Base-by-base conservation (phyloP, 2,113 vertebrate genomes). In the Pituophis catenifer region DNA sequence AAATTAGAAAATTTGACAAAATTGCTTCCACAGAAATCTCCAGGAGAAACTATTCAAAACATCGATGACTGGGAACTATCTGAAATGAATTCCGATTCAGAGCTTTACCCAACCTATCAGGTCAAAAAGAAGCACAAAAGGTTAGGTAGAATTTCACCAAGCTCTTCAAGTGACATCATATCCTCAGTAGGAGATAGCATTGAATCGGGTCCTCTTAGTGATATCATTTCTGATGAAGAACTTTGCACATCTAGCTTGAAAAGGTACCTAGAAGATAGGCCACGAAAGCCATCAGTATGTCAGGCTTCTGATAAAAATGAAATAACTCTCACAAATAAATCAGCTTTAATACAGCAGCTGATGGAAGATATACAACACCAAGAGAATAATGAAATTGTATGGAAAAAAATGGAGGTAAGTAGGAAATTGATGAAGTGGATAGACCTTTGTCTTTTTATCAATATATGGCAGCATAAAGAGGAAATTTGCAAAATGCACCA, bases 41-140 rank as follows among this genome's bases (percentile, higher is more conserved):
- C 97, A 96, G 97, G 97, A 92, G 98, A 98, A 94, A 97, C 96
- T 13, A 94, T 99, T 95, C 99, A 96, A 97, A 98, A 99, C 59
- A 98, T 99, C 62, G 99, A 99, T 90, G 99, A 99, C 96, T 99
- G 99, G 99, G 99, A 99, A 33, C 96, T 99, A 91, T 99, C 98
- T 3, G 99, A 99, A 97, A 98, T 98, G 95, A 99, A 99, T 95
- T 97, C 98, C 0, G 98, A 99, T 95, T 99, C 98, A 97, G 99
- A 99, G 93, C 95, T 95, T 24, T 98, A 97, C 86, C 97, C 98
- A 5, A 95, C 95, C 0, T 96, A 97, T 38, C 98, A 97, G 23
- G 95, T 96, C 58, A 97, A 98, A 97, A 98, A 93, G 81, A 97
- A 98, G 65, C 97, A 97, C 90, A 98, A 97, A 57, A 97, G 97